Evolutionary conservation across 2,113 vertebrate species (phyloP).

Genomic region (Podarcis raffonei): DNA sequence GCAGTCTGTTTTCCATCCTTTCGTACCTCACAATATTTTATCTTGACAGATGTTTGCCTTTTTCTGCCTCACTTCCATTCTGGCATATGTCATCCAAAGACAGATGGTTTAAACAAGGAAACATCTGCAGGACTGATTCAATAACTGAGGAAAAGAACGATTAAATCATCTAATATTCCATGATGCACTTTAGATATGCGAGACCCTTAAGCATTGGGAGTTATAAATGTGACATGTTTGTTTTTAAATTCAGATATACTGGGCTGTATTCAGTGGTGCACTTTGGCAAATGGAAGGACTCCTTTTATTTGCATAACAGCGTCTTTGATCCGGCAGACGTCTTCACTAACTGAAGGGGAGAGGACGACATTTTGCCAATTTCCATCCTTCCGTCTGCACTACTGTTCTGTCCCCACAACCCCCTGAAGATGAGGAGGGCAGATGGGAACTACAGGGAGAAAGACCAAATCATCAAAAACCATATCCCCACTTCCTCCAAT

Average conservation of each 20-base stretch:
- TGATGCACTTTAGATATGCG: not conserved
- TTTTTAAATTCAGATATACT: not conserved
- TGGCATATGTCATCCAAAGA: not conserved
- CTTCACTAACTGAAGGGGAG: not conserved
- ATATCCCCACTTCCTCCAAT: not conserved
- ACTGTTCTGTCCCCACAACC: not conserved
- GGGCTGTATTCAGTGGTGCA: too few species aligned
- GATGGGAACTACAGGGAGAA: not conserved
- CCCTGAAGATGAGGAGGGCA: not conserved
- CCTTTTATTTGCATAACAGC: not conserved
- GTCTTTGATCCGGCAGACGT: not conserved
- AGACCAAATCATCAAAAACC: not conserved
- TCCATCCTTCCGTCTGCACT: not conserved
- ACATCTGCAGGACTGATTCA: not conserved
- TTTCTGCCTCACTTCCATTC: conserved; percentile 8
- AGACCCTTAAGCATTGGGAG: not conserved
- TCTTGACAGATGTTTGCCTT: conserved; percentile 22
- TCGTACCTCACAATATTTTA: conserved; percentile 3
- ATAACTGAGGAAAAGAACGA: not conserved
- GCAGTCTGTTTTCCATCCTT: not conserved
- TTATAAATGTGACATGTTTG: not conserved
- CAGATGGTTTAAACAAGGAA: conserved; percentile 13
- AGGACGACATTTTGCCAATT: not conserved
- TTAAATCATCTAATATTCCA: conserved; percentile 4
- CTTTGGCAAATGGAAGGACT: not conserved